phyloP scores from a whole-genome alignment of 64 coral and sea anemone genomes.

The Exaiptasia diaphana region DNA sequence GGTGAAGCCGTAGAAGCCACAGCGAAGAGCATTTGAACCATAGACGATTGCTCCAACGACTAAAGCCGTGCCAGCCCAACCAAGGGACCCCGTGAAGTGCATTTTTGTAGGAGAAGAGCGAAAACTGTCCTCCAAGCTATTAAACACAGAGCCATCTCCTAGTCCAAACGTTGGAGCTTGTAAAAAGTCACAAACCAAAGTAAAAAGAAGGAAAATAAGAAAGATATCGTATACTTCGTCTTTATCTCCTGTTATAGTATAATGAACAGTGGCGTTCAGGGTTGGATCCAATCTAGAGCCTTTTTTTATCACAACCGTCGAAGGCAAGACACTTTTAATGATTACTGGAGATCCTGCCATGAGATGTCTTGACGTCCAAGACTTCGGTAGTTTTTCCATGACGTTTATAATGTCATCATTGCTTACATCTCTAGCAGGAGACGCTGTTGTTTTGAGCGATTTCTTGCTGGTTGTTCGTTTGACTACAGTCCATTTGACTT shows the following conservation, averaged over 20 bases:
- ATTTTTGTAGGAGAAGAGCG: slow-evolving; percentile 62
- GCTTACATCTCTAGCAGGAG: no score
- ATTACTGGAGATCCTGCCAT: not conserved
- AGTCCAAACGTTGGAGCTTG: slow-evolving; percentile 83
- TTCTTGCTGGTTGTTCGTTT: not conserved
- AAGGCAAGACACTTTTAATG: no score
- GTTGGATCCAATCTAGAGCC: not conserved
- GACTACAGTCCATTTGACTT: not conserved
- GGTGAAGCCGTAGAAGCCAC: not conserved
- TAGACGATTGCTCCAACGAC: slow-evolving; percentile 47
- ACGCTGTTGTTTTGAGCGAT: not conserved
- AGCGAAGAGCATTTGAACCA: slow-evolving; percentile 30
- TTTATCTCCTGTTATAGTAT: slow-evolving; percentile 55
- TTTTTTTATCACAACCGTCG: not conserved
- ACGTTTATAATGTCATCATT: not conserved
- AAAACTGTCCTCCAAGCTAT: slow-evolving; percentile 51
- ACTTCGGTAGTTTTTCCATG: not conserved
- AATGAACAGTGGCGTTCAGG: slow-evolving; percentile 47
- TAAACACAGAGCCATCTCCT: slow-evolving; percentile 74
- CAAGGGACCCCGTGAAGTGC: slow-evolving; percentile 75
- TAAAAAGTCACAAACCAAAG: slow-evolving; percentile 78
- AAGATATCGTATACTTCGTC: slow-evolving; percentile 69
- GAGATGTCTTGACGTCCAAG: no score
- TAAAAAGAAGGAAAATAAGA: slow-evolving; percentile 67
- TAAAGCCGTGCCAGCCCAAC: slow-evolving; percentile 32